These are phyloP conservation scores for Triops cancriformis DNA, from an alignment of 1,140 invertebrate genomes.

Conservation along the genomic window DNA sequence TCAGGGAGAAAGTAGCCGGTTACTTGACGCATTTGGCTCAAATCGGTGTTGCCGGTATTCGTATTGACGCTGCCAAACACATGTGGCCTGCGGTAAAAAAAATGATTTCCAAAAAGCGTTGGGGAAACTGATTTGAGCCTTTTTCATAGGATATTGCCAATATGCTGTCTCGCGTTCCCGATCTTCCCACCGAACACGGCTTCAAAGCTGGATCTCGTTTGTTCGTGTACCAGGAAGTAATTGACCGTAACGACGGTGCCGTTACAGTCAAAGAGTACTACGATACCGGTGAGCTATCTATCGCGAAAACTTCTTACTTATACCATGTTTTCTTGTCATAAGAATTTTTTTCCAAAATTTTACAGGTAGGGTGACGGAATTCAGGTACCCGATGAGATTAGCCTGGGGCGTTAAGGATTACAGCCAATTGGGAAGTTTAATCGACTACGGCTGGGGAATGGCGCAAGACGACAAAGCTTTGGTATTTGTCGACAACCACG, in stretches of 20 bases:
- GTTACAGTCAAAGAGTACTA: constrained; percentile 29
- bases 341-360: too few relatives aligned
- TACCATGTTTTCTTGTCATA: too few relatives aligned
- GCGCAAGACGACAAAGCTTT: constrained; percentile 35
- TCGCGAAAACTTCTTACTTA: background rate
- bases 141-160: constrained; percentile 40
- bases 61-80: constrained; percentile 46
- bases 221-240: constrained; percentile 49
- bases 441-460: constrained; percentile 37
- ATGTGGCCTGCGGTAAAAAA: constrained; percentile 52
- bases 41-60: constrained; percentile 64
- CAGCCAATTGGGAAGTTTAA: constrained; percentile 25
- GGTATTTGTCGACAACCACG: constrained; percentile 45
- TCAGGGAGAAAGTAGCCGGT: constrained; percentile 54
- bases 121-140: too few relatives aligned
- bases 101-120: too few relatives aligned
- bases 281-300: constrained; percentile 24
- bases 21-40: constrained; percentile 63
- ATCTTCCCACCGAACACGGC: constrained; percentile 36
- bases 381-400: constrained; percentile 49
- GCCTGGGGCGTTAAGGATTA: constrained; percentile 40
- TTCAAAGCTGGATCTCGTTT: constrained; percentile 36
- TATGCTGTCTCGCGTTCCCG: constrained; percentile 37
- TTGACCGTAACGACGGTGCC: constrained; percentile 39
- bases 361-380: constrained; percentile 65